Base-by-base conservation (phyloP, 2,797 vertebrate species). In the Falco concolor region DNA sequence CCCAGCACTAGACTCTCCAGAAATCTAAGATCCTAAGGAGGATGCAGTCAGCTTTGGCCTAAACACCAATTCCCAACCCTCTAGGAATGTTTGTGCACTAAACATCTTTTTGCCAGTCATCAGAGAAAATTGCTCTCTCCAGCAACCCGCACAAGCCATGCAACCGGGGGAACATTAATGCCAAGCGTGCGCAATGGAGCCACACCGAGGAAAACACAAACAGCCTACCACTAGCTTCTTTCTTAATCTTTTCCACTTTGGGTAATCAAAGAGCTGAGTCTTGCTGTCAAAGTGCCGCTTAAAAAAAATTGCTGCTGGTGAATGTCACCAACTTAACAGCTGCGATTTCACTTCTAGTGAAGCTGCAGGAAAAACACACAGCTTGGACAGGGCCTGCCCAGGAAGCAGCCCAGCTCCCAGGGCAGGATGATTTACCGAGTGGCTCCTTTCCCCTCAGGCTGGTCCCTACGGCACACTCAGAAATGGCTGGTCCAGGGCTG, bases 131-230 rank as follows among this genome's bases (percentile, higher is more conserved):
- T 34, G 57, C 70, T 81, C 73, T 67, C 53, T 57, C 60, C 70
- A 54, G 91, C 47, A 79, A 83, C 60, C 74, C 63, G 44, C 77
- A 70, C 21, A 74, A 90, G 67, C 83, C 77, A 60, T 14, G 56
- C 60, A 82, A 80, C 2, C 12, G 68, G 60, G 42, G 21, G 59
- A 65, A 79, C 5, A 7, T 60, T 76, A 85, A 86, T 13, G 84
- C 4, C 0, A 7, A 83, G 68, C 1, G 45, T 24, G 56, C 70
- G 72, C 91, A 91, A 69, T 63, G 68, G 77, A 96, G 74, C 80
- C 79, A 42, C 28, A 8, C 59, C 13, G 78, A 84, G 90, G 63
- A 84, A 92, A 84, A 86, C 67, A 56, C 32, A 57, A 88, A 60
- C 40, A 61, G 90, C 59, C 86, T 52, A 54, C 84, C 60, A 78